Evolutionary conservation across 2,113 vertebrate species (phyloP), one percentile per base, ranked within the genome.

Genomic region (Lamprotornis superbus): DNA sequence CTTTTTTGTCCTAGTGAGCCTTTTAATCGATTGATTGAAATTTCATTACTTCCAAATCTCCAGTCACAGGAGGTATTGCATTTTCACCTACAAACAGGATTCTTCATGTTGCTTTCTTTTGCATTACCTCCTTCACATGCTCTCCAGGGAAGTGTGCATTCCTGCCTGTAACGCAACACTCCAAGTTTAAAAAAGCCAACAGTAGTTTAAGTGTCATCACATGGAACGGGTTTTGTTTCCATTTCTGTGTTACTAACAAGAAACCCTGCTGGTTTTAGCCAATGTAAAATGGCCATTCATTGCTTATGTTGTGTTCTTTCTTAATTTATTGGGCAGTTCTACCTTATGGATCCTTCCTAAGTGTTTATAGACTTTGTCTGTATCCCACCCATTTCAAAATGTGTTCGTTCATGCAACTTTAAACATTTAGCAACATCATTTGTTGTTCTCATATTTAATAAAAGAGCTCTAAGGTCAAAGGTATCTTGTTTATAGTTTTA

Each of bases 401-500:
- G 4, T 56, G 57, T 75, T 83, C 0, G 0, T 63, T 91, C 69
- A 33, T 22, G 73, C 55, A 92, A 63, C n/a, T 92, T 89, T 50
- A 84, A 95, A 76, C n/a, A 87, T 79, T 87, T 30, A 82, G 56
- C 47, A 87, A 69, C 49, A 74, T 69, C 82, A 76, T 55, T 92
- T 93, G 69, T 50, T 94, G 47, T 70, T 92, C 52, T 15, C 57
- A 50, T 61, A 85, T 67, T 92, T 86, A 91, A 87, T 57, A 75
- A 83, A 91, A 76, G 50, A 78, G 10, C n/a, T 88, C 67, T 31
- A 94, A 93, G 73, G 69, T 87, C 73, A 97, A 87, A 83, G 30
- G 28, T 53, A 69, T 39, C 78, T 74, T 80, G 68, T 35, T 61
- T 83, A 46, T 46, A 57, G 21, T 68, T 95, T 77, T 60, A 79